phyloP scores from a whole-genome alignment of 2,113 vertebrate genomes.

The Meriones unguiculatus region DNA sequence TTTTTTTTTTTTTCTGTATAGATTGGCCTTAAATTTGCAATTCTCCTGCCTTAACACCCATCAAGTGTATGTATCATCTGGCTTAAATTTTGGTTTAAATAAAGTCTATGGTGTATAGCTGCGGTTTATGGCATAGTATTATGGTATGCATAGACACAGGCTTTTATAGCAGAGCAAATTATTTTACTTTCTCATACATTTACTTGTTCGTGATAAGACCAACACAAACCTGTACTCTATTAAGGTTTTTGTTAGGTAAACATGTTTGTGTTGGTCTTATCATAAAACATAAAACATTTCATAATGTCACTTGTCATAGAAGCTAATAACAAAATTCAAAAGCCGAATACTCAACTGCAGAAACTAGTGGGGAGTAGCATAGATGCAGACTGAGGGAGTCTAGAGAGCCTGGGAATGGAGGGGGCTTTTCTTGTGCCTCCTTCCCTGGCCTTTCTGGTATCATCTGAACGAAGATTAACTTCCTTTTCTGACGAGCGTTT shows the following conservation, averaged over 20 bases:
- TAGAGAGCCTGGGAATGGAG: not conserved
- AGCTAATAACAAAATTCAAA: not conserved
- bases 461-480: not conserved
- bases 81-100: not conserved
- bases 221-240: too few species aligned
- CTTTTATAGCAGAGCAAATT: not conserved
- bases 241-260: too few species aligned
- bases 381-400: not conserved
- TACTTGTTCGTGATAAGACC: not conserved
- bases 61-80: not conserved
- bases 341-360: not conserved
- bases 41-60: not conserved
- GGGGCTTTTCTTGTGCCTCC: not conserved
- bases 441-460: not conserved
- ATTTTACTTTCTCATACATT: not conserved
- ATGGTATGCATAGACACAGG: not conserved
- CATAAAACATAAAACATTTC: not conserved
- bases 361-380: not conserved
- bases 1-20: too few species aligned
- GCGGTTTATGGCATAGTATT: not conserved
- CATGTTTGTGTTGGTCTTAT: too few species aligned
- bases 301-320: not conserved
- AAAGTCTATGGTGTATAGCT: not conserved
- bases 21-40: not conserved
- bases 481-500: slow-evolving; percentile 49